Conservation (phyloP, 2,113 vertebrate species). For the Rhea americana region DNA sequence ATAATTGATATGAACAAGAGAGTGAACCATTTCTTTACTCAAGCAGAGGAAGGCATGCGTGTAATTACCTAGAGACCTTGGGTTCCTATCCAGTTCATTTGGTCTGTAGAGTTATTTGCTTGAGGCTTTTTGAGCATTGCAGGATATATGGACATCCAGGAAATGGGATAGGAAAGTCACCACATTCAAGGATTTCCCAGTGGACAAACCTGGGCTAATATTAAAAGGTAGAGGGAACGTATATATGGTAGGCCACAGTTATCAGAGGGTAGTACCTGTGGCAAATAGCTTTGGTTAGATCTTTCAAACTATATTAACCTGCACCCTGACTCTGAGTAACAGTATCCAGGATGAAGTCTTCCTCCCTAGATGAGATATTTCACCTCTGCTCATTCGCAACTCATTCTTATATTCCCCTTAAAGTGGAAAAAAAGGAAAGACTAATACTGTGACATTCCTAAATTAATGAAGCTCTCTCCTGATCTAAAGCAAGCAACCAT, state of each 20-base stretch:
- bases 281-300: neutral
- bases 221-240: neutral
- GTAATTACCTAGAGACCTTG: neutral
- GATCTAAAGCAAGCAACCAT: neutral
- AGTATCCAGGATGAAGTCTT: neutral
- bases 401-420: neutral
- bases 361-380: neutral
- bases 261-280: neutral
- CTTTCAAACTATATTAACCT: neutral
- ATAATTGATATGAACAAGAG: neutral
- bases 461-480: neutral
- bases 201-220: neutral
- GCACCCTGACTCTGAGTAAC: neutral
- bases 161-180: neutral
- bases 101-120: neutral
- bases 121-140: neutral
- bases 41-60: neutral
- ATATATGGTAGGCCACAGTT: neutral
- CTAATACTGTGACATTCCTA: neutral
- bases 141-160: neutral
- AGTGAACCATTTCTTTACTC: neutral
- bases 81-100: neutral
- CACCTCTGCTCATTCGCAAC: neutral
- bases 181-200: neutral
- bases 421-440: neutral